Base-by-base conservation (phyloP, 2,888 invertebrate species). In the Odontocolon sp. region DNA sequence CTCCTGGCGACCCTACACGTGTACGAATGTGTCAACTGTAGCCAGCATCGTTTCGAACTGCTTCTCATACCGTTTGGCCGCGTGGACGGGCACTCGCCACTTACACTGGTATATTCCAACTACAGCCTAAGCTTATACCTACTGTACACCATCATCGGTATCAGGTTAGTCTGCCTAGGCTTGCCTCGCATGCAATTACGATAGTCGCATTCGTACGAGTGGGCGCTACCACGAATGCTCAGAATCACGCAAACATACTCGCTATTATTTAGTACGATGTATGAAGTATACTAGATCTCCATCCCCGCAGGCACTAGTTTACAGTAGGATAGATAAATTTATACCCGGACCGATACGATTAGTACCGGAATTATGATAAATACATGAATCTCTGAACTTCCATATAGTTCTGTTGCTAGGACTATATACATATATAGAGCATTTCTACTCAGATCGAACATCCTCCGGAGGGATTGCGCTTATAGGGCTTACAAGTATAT, bases 1-100 rank as follows among this genome's bases (percentile, higher is more conserved):
- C 80, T 78, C 80, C 67, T 77, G 78, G 76, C 74, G 61, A 68
- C 40, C 73, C 73, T 78, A 80, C 80, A 78, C 78, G 80, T 80
- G 78, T 78, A 78, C 56, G 66, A 70, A 76, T 66, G 66, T 75
- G 77, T 80, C 72, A 59, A 36, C 52, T 69, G 69, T 57, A 64
- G 33, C 16, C 42, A 18, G 50, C 14, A 59, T 73, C 54, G 59
- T 38, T 4, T 50, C 18, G n/a, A 36, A 68, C 63, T 56, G 61
- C 57, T 52, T 63, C 47, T 1, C 18, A 0, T 2, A 11, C 21
- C 16, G 11, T 23, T 2, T 21, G 8, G 31, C 23, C 16, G 11
- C 40, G 40, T 31, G 28, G 14, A 36, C 36, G 9, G 36, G n/a
- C 45, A 38, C 3, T 21, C 4, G 31, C 18, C 18, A 36, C 54